phyloP scores from a whole-genome alignment of 1,140 invertebrate species.

The Ganaspis sp. region DNA sequence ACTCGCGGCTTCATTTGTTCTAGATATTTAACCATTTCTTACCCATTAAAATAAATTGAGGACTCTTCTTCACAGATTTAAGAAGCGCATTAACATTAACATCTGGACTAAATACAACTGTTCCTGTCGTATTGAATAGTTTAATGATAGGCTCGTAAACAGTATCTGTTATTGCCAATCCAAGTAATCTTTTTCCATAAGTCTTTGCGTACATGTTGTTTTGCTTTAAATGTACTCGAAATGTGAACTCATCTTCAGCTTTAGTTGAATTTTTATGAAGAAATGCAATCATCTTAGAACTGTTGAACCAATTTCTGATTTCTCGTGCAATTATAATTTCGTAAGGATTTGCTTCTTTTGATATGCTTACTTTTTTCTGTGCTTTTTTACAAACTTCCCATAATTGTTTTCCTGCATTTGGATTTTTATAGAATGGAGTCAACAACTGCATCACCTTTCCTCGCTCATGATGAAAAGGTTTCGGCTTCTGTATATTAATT shows the following conservation, averaged over 20 bases:
- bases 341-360: conserved; percentile 78
- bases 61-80: conserved; percentile 79
- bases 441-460: conserved; percentile 79
- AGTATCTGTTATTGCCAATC: conserved; percentile 79
- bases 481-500: conserved; percentile 85
- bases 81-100: conserved; percentile 77
- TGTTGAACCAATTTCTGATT: conserved; percentile 81
- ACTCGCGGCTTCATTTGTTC: no score
- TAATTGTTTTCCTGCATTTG: conserved; percentile 59
- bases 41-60: conserved; percentile 82
- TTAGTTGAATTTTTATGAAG: conserved; percentile 83
- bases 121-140: conserved; percentile 78
- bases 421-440: conserved; percentile 78
- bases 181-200: conserved; percentile 79
- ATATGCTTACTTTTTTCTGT: conserved; percentile 43
- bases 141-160: conserved; percentile 78
- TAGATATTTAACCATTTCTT: no score
- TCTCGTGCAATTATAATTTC: conserved; percentile 83
- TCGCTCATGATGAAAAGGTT: conserved; percentile 80
- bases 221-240: conserved; percentile 79
- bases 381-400: conserved; percentile 66
- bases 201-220: conserved; percentile 81
- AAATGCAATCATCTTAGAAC: conserved; percentile 83
- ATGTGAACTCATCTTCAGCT: conserved; percentile 78
- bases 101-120: conserved; percentile 80